Conservation (phyloP, 2,888 invertebrate species). For the Cerastoderma edule region DNA sequence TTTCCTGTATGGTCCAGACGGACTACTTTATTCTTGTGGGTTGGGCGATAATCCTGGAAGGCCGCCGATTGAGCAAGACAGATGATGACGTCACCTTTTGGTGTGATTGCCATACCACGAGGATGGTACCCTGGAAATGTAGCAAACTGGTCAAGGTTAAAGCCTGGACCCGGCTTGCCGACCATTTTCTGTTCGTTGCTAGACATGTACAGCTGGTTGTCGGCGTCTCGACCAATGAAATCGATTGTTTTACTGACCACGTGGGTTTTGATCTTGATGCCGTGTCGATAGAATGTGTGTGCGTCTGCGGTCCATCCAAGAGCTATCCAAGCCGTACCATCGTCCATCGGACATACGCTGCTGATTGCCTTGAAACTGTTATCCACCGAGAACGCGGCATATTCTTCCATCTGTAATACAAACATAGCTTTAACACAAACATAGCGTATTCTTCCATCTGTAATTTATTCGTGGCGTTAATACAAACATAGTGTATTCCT, state of each 20-base stretch:
- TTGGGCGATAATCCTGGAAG: constrained; percentile 65
- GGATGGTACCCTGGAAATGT: constrained; percentile 61
- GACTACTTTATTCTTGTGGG: constrained; percentile 64
- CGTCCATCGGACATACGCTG: constrained; percentile 58
- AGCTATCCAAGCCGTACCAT: constrained; percentile 64
- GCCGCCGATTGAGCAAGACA: constrained; percentile 65
- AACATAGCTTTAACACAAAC: background rate
- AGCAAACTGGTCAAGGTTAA: constrained; percentile 57
- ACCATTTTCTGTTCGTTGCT: constrained; percentile 62
- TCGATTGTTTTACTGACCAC: constrained; percentile 62
- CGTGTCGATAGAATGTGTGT: constrained; percentile 60
- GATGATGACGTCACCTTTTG: constrained; percentile 55
- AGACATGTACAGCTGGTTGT: constrained; percentile 56
- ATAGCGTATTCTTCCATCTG: too few species aligned
- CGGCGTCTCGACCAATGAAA: constrained; percentile 56
- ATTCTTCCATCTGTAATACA: constrained; percentile 56
- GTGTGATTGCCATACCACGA: constrained; percentile 56
- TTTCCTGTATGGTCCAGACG: constrained; percentile 46
- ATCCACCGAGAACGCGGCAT: constrained; percentile 61
- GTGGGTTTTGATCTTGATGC: constrained; percentile 61
- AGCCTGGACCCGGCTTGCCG: constrained; percentile 59
- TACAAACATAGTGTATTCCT: too few species aligned
- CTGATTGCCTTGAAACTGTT: constrained; percentile 63
- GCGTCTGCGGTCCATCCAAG: constrained; percentile 66
- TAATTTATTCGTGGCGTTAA: too few species aligned